Evolutionary conservation across 2,888 invertebrate genomes (phyloP), one percentile per base, ranked within the genome.

Genomic region (Xestia xanthographa): DNA sequence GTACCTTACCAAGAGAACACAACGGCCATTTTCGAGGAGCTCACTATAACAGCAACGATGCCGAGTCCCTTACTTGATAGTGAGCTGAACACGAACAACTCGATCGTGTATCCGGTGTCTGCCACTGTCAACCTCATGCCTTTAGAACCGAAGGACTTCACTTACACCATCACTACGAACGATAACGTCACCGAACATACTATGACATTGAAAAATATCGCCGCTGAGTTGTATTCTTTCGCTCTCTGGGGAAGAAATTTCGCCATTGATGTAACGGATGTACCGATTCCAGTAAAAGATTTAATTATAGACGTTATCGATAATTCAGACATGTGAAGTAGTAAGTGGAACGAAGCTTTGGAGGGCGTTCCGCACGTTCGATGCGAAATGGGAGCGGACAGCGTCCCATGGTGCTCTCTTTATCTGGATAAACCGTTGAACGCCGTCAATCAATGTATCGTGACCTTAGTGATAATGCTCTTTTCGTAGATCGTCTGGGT

Each of bases 231-330:
- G 66, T 94, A 97, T 60, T 91, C 94, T 9, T 97, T 97, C 77
- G 96, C 94, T 0, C 91, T 97, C 14, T 97, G 96, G 93, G 97
- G 97, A 0, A 93, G 97, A 80, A 93, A 95, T 69, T 97, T 94
- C 84, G 92, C 88, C 1, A 92, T 93, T 58, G 97, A 97, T 84
- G 94, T 91, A 60, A 92, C 92, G 0, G 90, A 90, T 0, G 88
- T 92, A 6, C 92, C 93, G 0, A 17, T 34, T 91, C 93, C 26
- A 56, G n/a, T n/a, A n/a, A n/a, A n/a, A n/a, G n/a, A n/a, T n/a
- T n/a, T n/a, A n/a, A n/a, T n/a, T n/a, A n/a, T n/a, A n/a, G n/a
- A n/a, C n/a, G n/a, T n/a, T n/a, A n/a, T n/a, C n/a, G n/a, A n/a
- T n/a, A n/a, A n/a, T n/a, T n/a, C n/a, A n/a, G n/a, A n/a, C n/a